Evolutionary conservation across 1,140 invertebrate species (phyloP), one percentile per base, ranked within the genome.

Genomic region (Acyrthosiphon pisum): DNA sequence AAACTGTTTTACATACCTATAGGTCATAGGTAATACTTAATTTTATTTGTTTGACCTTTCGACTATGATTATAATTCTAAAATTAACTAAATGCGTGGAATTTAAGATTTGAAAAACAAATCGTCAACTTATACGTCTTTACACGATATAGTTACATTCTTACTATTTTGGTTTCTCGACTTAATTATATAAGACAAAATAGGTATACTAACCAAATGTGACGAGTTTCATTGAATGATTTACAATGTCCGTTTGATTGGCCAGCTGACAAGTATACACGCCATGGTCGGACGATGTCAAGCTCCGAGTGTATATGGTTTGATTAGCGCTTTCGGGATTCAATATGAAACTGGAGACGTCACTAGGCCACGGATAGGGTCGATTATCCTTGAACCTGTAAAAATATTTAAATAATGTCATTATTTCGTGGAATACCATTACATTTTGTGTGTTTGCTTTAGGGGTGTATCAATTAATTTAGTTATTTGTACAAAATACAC

Each of bases 271-370:
- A 30, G 97, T 97, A 95, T 97, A 97, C 95, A 97, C 96, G 90
- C 97, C 97, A 83, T 96, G 96, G 95, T 97, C 97, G 26, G 95
- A 95, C 60, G 96, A 95, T 53, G 96, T 95, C 44, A 97, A 96
- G 37, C 95, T 95, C 91, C 96, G 96, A n/a, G 97, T 96, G 95
- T 97, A 97, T 94, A 97, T 96, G 44, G 97, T 97, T 95, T 97
- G 97, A 95, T 97, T 97, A 84, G 96, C 97, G 84, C 96, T 97
- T 95, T 97, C 97, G 0, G 97, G 97, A 95, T 97, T 97, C 93
- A 97, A 95, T 94, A 97, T 97, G 94, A 97, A 96, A 94, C 96
- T 96, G 23, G 97, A 97, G 88, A 96, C 95, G 90, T 96, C 95
- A 6, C 96, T 96, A 7, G 96, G 96, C 97, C 97, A 97, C 3